Evolutionary conservation across 2,888 invertebrate species (phyloP).

Genomic region (Crioceris asparagi): DNA sequence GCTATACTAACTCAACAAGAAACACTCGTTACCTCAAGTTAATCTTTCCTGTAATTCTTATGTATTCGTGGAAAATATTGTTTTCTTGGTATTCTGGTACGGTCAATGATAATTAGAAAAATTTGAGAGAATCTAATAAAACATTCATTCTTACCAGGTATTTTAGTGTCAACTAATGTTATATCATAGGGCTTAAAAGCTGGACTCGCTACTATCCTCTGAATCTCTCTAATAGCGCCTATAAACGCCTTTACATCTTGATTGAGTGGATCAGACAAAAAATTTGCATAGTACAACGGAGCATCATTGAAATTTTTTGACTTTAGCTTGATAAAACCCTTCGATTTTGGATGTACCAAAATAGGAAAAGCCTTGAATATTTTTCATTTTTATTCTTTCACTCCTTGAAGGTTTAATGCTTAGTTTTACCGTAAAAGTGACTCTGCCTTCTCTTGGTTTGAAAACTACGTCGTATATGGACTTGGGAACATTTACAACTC

Average conservation of each 20-base stretch:
- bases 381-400: no score
- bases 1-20: no score
- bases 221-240: conserved; percentile 39
- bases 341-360: conserved; percentile 58
- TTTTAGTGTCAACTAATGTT: conserved; percentile 11
- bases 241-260: conserved; percentile 33
- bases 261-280: conserved; percentile 55
- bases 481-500: conserved; percentile 45
- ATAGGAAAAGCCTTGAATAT: conserved; percentile 53
- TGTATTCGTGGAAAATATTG: no score
- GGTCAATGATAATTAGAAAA: no score
- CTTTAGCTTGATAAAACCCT: conserved; percentile 52
- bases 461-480: conserved; percentile 47
- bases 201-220: conserved; percentile 40
- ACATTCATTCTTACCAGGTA: conserved; percentile 13
- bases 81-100: no score
- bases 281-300: conserved; percentile 68
- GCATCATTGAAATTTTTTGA: conserved; percentile 59
- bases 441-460: conserved; percentile 40
- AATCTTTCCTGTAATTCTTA: no score
- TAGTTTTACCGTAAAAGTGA: conserved; percentile 17
- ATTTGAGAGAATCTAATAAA: no score
- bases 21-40: no score
- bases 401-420: no score
- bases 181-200: conserved; percentile 35